Percentiles rank a stretch among this genome's conserved stretches.
Conservation (phyloP, 1,140 invertebrate genomes). For the Ephestia elutella region DNA sequence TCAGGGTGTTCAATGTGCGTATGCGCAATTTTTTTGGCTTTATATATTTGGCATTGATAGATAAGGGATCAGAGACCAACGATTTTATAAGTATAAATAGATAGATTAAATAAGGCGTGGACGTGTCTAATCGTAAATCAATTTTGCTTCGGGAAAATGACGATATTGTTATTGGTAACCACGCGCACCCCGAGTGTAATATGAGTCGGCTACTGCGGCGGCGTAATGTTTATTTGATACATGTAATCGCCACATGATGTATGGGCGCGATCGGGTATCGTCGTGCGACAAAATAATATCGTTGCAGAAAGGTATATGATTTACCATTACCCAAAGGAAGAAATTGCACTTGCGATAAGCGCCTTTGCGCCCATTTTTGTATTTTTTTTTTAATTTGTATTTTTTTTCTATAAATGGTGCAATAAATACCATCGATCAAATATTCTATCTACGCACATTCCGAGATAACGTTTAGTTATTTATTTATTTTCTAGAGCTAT, state of each 20-base stretch:
- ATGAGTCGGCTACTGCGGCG: constrained; percentile 34
- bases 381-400: too few relatives aligned
- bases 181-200: constrained; percentile 31
- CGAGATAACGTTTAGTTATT: too few relatives aligned
- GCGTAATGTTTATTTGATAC: constrained; percentile 68
- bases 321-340: too few relatives aligned
- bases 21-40: too few relatives aligned
- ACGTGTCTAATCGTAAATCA: constrained; percentile 34
- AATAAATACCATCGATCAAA: too few relatives aligned
- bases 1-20: too few relatives aligned
- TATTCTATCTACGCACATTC: too few relatives aligned
- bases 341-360: too few relatives aligned
- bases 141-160: constrained; percentile 36
- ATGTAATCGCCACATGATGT: constrained; percentile 66
- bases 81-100: constrained; percentile 7
- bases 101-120: constrained; percentile 16
- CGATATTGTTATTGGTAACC: constrained; percentile 40
- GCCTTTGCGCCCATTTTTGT: too few relatives aligned
- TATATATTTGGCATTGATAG: not conserved
- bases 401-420: too few relatives aligned
- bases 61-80: not conserved
- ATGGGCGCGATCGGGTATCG: constrained; percentile 45
- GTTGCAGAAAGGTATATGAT: not conserved
- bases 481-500: too few relatives aligned
- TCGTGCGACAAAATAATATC: constrained; percentile 9